These are phyloP conservation scores for Drosophila sp. DNA, from an alignment of 1,140 invertebrate species.

Conservation along the genomic window DNA sequence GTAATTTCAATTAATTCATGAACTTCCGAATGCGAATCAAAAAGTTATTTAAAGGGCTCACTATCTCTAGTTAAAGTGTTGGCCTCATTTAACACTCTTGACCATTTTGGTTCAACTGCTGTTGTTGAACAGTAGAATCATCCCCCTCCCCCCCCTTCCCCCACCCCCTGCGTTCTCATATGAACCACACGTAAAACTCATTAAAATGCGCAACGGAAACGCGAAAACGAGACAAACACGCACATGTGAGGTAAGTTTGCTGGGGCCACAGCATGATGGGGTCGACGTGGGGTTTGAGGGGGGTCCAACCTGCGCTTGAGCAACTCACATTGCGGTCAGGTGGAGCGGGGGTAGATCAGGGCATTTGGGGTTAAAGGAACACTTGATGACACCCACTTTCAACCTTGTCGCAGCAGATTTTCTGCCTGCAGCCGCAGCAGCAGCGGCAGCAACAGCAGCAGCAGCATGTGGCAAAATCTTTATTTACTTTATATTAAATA, in stretches of 20 bases:
- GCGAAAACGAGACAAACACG: constrained; percentile 24
- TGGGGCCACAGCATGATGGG: neutral
- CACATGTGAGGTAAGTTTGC: constrained; percentile 24
- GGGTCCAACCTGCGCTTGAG: neutral
- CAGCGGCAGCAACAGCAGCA: constrained; percentile 32
- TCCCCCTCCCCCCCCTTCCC: neutral
- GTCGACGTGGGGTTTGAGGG: neutral
- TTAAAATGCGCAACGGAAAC: constrained; percentile 54
- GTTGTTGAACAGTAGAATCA: neutral
- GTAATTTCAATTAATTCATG: constrained; percentile 3
- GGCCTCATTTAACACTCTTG: neutral
- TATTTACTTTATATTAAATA: constrained; percentile 47
- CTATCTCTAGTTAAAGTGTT: neutral
- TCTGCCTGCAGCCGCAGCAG: constrained; percentile 34
- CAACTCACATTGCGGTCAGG: constrained; percentile 26
- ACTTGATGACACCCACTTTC: constrained; percentile 15
- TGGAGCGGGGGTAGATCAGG: neutral
- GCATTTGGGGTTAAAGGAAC: neutral
- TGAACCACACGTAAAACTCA: constrained; percentile 33
- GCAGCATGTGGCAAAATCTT: constrained; percentile 47
- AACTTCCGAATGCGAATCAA: neutral
- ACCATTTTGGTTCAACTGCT: neutral
- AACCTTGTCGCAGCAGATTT: constrained; percentile 26
- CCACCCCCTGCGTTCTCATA: neutral
- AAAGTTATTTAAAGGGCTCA: neutral